Base-by-base conservation (phyloP, 92 coral and sea anemone species). In the Porites divaricata region DNA sequence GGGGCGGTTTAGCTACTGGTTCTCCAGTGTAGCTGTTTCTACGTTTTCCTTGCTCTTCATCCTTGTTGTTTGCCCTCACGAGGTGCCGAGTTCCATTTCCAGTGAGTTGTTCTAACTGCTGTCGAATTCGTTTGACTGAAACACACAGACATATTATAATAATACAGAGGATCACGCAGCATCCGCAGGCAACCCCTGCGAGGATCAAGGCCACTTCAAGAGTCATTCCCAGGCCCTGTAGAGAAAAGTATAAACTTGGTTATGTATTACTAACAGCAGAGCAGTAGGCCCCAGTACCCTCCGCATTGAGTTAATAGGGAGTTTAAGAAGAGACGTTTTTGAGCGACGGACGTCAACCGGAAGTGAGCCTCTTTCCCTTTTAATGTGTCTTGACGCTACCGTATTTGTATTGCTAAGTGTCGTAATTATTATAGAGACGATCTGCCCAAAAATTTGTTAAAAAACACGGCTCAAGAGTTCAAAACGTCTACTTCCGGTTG, bases 81-180 rank as follows among this genome's bases (percentile, higher is more conserved):
- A 54, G 23, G 53, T 63, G n/a, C 14, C 23, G 2, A 24, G 10
- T 56, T 56, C 63, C 70, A 24, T 23, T 11, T 61, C n/a, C 48
- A 41, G 49, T 9, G 26, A 72, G 72, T 2, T 72, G 63, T 23
- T 25, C 21, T 23, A 82, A 21, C 35, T 59, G 41, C 21, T 52
- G 79, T 11, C 86, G 86, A 62, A 82, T 82, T 48, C 86, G 50
- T 51, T 45, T 72, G 63, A 82, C 86, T 19, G 19, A 2, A 2
- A 82, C 52, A 35, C 78, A 82, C 7, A 82, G 86, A 64, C 15
- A 72, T 0, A 21, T 19, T 9, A 82, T 19, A n/a, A 63, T 9
- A 14, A 48, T 10, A 8, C 70, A 72, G 9, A 82, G 72, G 63
- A 82, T 2, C 6, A 51, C 61, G 51, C 71, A 59, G 49, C 86